Evolutionary conservation across 1,140 invertebrate genomes (phyloP), one percentile per base, ranked within the genome.

Genomic region (Lanistes nyassanus): DNA sequence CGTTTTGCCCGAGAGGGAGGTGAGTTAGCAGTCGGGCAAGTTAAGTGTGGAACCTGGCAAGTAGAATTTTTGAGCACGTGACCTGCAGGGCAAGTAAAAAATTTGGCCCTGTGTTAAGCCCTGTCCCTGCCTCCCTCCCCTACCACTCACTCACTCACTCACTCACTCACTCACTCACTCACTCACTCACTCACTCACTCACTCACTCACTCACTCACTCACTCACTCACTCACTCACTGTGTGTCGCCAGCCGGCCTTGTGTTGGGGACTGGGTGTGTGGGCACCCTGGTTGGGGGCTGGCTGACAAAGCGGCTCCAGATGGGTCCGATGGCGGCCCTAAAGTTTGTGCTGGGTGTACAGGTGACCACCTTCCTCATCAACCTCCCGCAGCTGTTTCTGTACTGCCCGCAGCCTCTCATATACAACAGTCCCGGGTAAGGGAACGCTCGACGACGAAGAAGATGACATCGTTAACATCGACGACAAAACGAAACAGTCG

Each of bases 221-320:
- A 29, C n/a, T 29, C 58, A 60, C 58, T 29, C 42, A 47, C 42
- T 47, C 42, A 47, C 42, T 0, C 42, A 47, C 19, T 6, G 42
- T 13, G 9, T 47, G 19, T 47, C 19, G 58, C 11, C n/a, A 60
- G 31, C n/a, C 9, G 31, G 31, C 23, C 9, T 60, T 23, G 9
- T 34, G 56, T 23, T 60, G 56, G 56, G 56, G 9, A 60, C 56
- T 9, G 23, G 11, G 2, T 64, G 53, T 55, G 4, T 76, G 7
- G 75, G 75, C n/a, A 70, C 67, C 6, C 0, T 62, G 13, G 6
- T 64, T n/a, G 67, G 75, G 36, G 75, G 75, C 23, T 70, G 39
- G 36, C 13, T 76, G n/a, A 76, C 75, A 2, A 58, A 37, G 36
- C 16, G 34, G 26, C 55, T 69, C 23, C 69, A 76, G 56, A 37